Conservation (phyloP, 1,140 invertebrate species). For the Calycopis cecrops region DNA sequence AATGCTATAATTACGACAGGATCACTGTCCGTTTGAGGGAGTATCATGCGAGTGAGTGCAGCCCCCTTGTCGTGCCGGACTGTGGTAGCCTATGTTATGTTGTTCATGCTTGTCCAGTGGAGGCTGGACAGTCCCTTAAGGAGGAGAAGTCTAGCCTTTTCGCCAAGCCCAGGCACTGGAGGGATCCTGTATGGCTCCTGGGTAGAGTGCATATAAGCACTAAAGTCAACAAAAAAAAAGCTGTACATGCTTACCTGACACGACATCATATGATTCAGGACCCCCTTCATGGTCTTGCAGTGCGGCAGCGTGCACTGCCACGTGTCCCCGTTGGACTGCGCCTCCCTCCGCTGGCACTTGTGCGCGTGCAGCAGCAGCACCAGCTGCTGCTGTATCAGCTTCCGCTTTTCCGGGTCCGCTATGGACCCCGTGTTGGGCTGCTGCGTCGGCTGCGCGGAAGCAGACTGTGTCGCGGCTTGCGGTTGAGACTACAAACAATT, state of each 20-base stretch:
- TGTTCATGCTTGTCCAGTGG: too few species aligned
- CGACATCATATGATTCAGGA: constrained; percentile 98
- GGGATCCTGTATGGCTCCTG: too few species aligned
- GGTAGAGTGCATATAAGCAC: too few species aligned
- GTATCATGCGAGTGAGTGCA: too few species aligned
- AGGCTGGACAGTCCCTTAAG: too few species aligned
- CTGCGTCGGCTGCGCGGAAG: constrained; percentile 54
- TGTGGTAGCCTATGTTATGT: too few species aligned
- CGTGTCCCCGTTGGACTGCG: constrained; percentile 84
- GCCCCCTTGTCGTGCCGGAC: too few species aligned
- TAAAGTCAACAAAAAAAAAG: too few species aligned
- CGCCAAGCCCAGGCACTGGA: too few species aligned
- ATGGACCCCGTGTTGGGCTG: constrained; percentile 74
- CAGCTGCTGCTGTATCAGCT: constrained; percentile 99
- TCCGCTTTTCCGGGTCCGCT: constrained; percentile 96
- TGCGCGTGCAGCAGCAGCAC: constrained; percentile 98
- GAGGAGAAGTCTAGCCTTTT: too few species aligned
- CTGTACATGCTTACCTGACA: constrained; percentile 80
- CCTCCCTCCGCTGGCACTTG: constrained; percentile 96
- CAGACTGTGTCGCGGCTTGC: constrained; percentile 80
- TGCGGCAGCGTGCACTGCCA: constrained; percentile 94
- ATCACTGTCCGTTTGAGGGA: too few species aligned
- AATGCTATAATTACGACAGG: too few species aligned
- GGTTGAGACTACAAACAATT: constrained; percentile 72
- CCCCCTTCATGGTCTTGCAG: constrained; percentile 99